A percentile compares a stretch with the other conserved stretches of the same genome.
These are phyloP conservation scores for Lophotriccus pileatus DNA, from an alignment of 2,797 vertebrate species.

Conservation along the genomic window DNA sequence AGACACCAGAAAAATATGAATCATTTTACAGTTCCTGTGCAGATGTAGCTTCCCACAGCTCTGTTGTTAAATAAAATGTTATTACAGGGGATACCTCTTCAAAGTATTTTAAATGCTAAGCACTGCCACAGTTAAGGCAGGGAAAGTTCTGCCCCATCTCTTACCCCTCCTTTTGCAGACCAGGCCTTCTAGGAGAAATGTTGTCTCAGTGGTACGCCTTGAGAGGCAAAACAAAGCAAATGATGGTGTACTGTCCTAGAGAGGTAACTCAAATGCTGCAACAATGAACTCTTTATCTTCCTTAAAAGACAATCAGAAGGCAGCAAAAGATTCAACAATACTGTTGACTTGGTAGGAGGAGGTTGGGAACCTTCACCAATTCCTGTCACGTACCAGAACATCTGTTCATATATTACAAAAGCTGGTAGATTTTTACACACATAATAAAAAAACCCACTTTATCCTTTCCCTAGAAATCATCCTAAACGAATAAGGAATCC, in stretches of 20 bases:
- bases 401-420: neutral
- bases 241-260: neutral
- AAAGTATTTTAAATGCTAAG: neutral
- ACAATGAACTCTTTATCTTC: neutral
- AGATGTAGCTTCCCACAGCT: neutral
- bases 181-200: neutral
- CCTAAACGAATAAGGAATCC: neutral
- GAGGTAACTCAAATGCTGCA: neutral
- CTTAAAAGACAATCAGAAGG: neutral
- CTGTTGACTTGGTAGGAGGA: neutral
- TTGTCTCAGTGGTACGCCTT: neutral
- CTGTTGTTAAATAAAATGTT: neutral
- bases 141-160: neutral
- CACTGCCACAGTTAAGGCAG: neutral
- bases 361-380: neutral
- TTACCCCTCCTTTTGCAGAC: slow-evolving; percentile 26
- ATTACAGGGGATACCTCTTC: neutral
- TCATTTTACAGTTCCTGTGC: neutral
- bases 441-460: neutral
- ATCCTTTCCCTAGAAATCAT: neutral
- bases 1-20: neutral
- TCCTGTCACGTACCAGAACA: neutral
- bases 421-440: neutral
- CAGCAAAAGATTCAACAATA: neutral
- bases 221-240: slow-evolving; percentile 16